Percentiles rank a stretch among this genome's conserved stretches.
These are phyloP conservation scores for Drosophila ananassae DNA, from an alignment of 1,140 invertebrate species.

Conservation along the genomic window DNA sequence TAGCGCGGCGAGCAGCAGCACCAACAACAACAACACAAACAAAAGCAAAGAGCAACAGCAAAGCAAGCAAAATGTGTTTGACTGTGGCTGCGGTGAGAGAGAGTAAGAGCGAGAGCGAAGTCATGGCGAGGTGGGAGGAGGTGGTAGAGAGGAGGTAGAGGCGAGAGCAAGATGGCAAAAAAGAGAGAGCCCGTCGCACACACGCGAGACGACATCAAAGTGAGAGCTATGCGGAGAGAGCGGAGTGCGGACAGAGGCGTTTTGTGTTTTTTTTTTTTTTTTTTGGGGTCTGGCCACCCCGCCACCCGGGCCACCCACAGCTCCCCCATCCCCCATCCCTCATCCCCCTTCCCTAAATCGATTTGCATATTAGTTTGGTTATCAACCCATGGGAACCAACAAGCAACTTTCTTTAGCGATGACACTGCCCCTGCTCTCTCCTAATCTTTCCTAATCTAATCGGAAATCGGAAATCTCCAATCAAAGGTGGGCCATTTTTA, in stretches of 20 bases:
- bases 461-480: not conserved
- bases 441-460: not conserved
- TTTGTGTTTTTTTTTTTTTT: not conserved
- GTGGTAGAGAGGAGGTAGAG: conserved; percentile 29
- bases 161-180: conserved; percentile 56
- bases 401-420: not conserved
- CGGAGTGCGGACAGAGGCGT: conserved; percentile 27
- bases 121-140: conserved; percentile 21
- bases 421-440: conserved; percentile 8
- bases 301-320: conserved; percentile 73
- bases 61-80: conserved; percentile 79
- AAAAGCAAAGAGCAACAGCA: conserved; percentile 57
- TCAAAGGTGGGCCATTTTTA: not conserved
- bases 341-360: conserved; percentile 36
- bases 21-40: conserved; percentile 69
- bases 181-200: conserved; percentile 74
- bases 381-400: conserved; percentile 14
- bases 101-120: conserved; percentile 47
- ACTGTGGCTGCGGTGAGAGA: conserved; percentile 74
- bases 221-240: conserved; percentile 44
- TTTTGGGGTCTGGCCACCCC: conserved; percentile 70
- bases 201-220: conserved; percentile 71
- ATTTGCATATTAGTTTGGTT: conserved; percentile 70
- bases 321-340: conserved; percentile 1
- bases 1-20: conserved; percentile 75